These are phyloP conservation scores for Mustela lutreola DNA, from an alignment of 2,113 vertebrate species.

Conservation along the genomic window DNA sequence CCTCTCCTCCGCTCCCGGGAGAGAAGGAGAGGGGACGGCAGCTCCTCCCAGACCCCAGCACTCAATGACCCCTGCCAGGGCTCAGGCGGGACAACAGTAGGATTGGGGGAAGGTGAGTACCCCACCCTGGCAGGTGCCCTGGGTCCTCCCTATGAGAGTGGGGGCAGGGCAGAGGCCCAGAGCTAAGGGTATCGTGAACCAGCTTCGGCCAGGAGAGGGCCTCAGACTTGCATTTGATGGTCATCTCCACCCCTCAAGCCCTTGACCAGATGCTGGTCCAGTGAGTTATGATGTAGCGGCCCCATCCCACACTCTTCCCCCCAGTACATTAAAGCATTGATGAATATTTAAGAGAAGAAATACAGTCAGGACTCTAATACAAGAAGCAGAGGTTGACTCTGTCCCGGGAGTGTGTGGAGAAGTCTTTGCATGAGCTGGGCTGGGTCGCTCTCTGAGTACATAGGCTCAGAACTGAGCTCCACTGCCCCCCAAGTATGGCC, in stretches of 20 bases:
- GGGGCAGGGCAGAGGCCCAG: neutral
- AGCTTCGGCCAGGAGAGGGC: conserved; percentile 50
- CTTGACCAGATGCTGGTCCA: conserved; percentile 71
- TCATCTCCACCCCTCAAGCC: conserved; percentile 49
- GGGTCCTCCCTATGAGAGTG: neutral
- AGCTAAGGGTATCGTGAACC: neutral
- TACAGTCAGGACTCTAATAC: conserved; percentile 75
- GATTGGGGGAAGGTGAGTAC: neutral
- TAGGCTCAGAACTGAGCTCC: neutral
- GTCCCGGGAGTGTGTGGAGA: neutral
- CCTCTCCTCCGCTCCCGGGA: neutral
- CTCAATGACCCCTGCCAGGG: neutral
- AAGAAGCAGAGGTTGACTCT: conserved; percentile 64
- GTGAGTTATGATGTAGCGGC: conserved; percentile 73
- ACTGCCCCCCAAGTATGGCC: neutral
- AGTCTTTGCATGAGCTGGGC: neutral
- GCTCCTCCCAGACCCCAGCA: neutral
- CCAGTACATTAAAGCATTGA: conserved; percentile 74
- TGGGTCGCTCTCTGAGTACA: neutral
- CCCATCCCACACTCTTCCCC: neutral
- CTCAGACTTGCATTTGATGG: neutral
- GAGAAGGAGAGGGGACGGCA: neutral
- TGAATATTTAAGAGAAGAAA: conserved; percentile 87
- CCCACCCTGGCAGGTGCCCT: accelerated
- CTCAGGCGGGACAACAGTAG: accelerated